These are phyloP conservation scores for Megalonaias nervosa DNA, from an alignment of 1,140 invertebrate species.

Conservation along the genomic window DNA sequence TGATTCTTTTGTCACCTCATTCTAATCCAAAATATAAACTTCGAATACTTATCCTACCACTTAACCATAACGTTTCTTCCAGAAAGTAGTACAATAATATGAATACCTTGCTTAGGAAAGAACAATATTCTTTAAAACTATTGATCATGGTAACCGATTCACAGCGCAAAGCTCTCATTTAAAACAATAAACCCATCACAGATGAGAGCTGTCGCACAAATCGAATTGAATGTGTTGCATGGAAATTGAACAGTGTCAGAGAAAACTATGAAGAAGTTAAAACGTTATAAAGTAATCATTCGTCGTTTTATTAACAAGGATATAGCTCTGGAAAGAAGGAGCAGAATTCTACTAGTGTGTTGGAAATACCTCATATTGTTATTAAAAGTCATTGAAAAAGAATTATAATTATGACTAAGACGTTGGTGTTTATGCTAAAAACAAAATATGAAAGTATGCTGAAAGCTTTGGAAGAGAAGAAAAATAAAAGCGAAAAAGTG, in stretches of 20 bases:
- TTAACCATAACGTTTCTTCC: not conserved
- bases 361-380: no score
- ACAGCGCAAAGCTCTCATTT: not conserved
- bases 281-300: not conserved
- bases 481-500: no score
- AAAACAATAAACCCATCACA: not conserved
- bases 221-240: not conserved
- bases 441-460: no score
- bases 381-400: no score
- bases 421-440: no score
- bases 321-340: not conserved
- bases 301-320: not conserved
- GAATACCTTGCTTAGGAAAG: not conserved
- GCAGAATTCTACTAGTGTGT: no score
- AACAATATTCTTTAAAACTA: not conserved
- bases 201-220: not conserved
- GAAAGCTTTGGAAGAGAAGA: no score
- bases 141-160: not conserved
- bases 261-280: not conserved
- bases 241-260: not conserved
- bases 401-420: no score
- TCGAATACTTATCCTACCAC: not conserved
- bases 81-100: not conserved
- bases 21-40: constrained; percentile 1
- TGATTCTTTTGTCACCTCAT: not conserved